Evolutionary conservation across 2,797 vertebrate species (phyloP), one percentile per base, ranked within the genome.

Genomic region (Hydrophis major): DNA sequence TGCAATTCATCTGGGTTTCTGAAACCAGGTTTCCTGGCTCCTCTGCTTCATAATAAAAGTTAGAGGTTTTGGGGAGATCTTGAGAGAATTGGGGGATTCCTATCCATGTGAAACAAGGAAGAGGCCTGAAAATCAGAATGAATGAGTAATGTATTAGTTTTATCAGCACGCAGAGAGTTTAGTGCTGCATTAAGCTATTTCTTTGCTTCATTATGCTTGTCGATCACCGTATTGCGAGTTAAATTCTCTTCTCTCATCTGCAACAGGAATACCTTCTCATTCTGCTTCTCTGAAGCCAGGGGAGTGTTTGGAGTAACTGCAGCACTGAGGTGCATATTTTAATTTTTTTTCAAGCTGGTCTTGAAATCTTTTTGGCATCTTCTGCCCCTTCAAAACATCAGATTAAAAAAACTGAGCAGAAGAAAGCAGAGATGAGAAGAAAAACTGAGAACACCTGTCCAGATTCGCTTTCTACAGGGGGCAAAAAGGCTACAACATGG

Each of bases 161-260:
- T 63, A 89, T 89, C 55, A 92, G 91, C 47, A n/a, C 14, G 63
- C 63, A 4, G 60, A 25, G n/a, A n/a, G 61, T 88, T 87, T 20
- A 25, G 32, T 7, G 63, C 37, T 6, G n/a, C 91, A 92, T 78
- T 87, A 78, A 89, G 91, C 28, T 93, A 50, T 92, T 94, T 93
- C 55, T 56, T 89, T 86, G 92, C 18, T 91, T 94, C 53, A 32
- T 93, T 0, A 91, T 25, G 60, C 47, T 78, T 78, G 60, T 74
- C 6, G 63, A 91, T 74, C 47, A 55, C 61, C 7, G 6, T 32
- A 69, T 32, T 91, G 63, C 63, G 91, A 93, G 88, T 78, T 88
- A 83, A 56, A 61, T n/a, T 93, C 88, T 90, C 53, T 55, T 55
- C 53, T 55, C 53, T 55, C 53, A 11, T 12, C 63, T n/a, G 55